phyloP scores from a whole-genome alignment of 2,888 invertebrate genomes.

The Euplexia lucipara region DNA sequence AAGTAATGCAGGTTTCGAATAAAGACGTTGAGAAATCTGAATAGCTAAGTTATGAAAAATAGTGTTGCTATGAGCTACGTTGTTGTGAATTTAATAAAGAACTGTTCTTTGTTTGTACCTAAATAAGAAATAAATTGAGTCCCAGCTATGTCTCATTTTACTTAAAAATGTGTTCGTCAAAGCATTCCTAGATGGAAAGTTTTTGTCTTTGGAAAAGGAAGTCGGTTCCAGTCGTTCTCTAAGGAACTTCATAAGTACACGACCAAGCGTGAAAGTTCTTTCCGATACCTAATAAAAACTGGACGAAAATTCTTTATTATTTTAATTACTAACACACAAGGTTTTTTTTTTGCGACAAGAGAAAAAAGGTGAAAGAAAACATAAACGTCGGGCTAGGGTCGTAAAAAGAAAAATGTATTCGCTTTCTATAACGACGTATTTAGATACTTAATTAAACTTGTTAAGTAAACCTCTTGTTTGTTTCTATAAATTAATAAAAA shows the following conservation, averaged over 20 bases:
- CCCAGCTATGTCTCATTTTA: constrained; percentile 12
- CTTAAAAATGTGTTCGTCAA: constrained; percentile 29
- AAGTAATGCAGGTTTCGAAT: constrained; percentile 48
- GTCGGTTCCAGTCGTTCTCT: constrained; percentile 9
- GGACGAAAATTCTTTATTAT: constrained; percentile 30
- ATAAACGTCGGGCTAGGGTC: neutral
- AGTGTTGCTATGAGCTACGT: neutral
- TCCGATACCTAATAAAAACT: constrained; percentile 28
- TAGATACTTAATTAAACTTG: constrained; percentile 25
- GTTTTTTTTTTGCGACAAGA: constrained; percentile 7
- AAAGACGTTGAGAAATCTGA: constrained; percentile 51
- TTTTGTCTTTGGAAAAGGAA: constrained; percentile 28
- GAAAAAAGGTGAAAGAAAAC: constrained; percentile 12
- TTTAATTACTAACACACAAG: constrained; percentile 2
- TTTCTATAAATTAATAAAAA: neutral
- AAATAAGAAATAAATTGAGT: constrained; percentile 8
- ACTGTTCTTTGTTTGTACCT: constrained; percentile 1
- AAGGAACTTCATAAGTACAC: constrained; percentile 24
- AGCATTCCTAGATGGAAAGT: constrained; percentile 25
- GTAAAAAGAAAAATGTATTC: constrained; percentile 11
- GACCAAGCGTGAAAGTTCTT: constrained; percentile 9
- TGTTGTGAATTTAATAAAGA: constrained; percentile 5
- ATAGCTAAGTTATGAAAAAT: constrained; percentile 27
- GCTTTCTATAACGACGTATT: constrained; percentile 1
- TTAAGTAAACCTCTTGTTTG: neutral